Conservation (phyloP, 2,797 vertebrate genomes). For the Triplophysa yarkandensis region DNA sequence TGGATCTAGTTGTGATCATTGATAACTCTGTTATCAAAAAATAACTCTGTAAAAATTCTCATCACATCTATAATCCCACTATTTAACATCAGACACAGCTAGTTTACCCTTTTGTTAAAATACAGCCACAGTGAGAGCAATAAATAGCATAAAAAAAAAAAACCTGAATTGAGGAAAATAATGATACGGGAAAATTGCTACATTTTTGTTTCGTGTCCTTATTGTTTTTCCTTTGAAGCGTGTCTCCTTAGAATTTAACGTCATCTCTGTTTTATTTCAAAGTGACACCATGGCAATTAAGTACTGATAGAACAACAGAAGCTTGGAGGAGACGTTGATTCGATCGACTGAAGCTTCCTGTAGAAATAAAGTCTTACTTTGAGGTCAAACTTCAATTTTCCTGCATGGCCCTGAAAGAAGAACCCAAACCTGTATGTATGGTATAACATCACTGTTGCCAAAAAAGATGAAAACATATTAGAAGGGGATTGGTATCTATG, state of each 20-base stretch:
- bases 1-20: conserved; percentile 33
- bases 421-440: conserved; percentile 67
- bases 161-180: conserved; percentile 70
- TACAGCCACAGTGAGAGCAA: conserved; percentile 80
- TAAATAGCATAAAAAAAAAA: conserved; percentile 71
- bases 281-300: conserved; percentile 63
- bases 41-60: conserved; percentile 62
- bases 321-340: conserved; percentile 63
- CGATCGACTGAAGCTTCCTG: conserved; percentile 70
- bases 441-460: conserved; percentile 74
- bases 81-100: conserved; percentile 82
- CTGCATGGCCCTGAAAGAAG: conserved; percentile 67
- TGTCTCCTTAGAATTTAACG: conserved; percentile 69
- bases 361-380: conserved; percentile 66
- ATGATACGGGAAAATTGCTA: conserved; percentile 75
- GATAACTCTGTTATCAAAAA: conserved; percentile 57
- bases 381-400: conserved; percentile 73
- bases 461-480: conserved; percentile 17
- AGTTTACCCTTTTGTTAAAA: conserved; percentile 77
- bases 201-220: conserved; percentile 71
- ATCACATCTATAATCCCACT: conserved; percentile 52
- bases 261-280: conserved; percentile 59
- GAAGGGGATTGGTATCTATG: conserved; percentile 31
- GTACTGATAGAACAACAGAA: conserved; percentile 67
- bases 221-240: conserved; percentile 68